A percentile compares a stretch with the other conserved stretches of the same genome.
These are phyloP conservation scores for Chaetodon trifascialis DNA, from an alignment of 2,113 vertebrate species.

Conservation along the genomic window DNA sequence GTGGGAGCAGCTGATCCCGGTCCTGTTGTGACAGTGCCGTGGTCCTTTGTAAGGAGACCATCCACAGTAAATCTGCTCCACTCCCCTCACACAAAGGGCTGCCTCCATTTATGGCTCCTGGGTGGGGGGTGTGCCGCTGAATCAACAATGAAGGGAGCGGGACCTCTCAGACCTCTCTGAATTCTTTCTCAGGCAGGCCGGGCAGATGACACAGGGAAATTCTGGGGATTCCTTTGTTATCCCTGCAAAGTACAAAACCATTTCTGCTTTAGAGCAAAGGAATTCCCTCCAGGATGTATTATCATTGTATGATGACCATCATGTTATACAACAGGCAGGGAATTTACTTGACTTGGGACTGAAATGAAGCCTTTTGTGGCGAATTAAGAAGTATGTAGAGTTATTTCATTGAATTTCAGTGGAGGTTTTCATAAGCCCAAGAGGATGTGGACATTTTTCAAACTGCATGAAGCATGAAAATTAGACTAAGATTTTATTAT, in stretches of 20 bases:
- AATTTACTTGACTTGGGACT: background rate
- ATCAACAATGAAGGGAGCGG: constrained; percentile 82
- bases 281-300: constrained; percentile 34
- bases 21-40: constrained; percentile 78
- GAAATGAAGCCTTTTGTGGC: background rate
- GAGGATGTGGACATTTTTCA: background rate
- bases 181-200: constrained; percentile 79
- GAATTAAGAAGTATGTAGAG: background rate
- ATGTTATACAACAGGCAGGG: background rate
- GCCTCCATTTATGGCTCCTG: constrained; percentile 77
- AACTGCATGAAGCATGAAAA: background rate
- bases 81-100: constrained; percentile 80
- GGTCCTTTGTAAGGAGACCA: constrained; percentile 76
- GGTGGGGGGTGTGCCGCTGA: constrained; percentile 75
- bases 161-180: constrained; percentile 76
- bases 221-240: constrained; percentile 74
- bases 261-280: constrained; percentile 1
- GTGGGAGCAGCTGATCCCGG: constrained; percentile 73
- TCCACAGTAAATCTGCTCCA: constrained; percentile 79
- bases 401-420: constrained; percentile 24
- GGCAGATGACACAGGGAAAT: constrained; percentile 69
- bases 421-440: background rate
- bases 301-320: constrained; percentile 24
- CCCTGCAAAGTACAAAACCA: constrained; percentile 55
- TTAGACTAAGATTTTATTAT: no score